These are phyloP conservation scores for Oscheius sp. DNA, from an alignment of 2,888 invertebrate genomes.

Conservation along the genomic window DNA sequence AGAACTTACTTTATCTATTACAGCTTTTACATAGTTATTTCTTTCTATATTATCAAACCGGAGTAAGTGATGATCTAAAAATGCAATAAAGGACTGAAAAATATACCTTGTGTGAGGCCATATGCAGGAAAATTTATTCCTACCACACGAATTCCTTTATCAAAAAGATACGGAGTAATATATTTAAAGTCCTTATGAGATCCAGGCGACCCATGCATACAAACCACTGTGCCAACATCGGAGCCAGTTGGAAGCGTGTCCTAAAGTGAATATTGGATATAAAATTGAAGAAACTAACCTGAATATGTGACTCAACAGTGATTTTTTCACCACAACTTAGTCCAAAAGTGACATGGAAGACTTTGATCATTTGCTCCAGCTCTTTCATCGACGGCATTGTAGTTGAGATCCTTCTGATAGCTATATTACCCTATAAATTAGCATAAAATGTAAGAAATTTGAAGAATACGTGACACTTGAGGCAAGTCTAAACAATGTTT, in stretches of 20 bases:
- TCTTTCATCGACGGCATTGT: slow-evolving; percentile 26
- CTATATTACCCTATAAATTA: neutral
- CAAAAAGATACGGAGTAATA: slow-evolving; percentile 39
- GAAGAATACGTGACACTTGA: neutral
- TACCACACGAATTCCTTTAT: slow-evolving; percentile 44
- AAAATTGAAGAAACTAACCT: slow-evolving; percentile 3
- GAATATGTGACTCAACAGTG: slow-evolving; percentile 23
- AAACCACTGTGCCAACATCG: slow-evolving; percentile 47
- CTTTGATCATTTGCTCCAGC: slow-evolving; percentile 16
- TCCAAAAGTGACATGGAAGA: slow-evolving; percentile 14
- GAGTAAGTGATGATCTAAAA: slow-evolving; percentile 31
- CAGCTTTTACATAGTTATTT: slow-evolving; percentile 43
- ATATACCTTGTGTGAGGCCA: slow-evolving; percentile 33
- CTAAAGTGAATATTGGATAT: slow-evolving; percentile 21
- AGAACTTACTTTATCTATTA: slow-evolving; percentile 24
- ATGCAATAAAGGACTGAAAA: neutral
- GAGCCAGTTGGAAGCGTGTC: slow-evolving; percentile 47
- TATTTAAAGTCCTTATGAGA: slow-evolving; percentile 59
- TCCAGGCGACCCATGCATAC: slow-evolving; percentile 53
- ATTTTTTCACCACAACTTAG: slow-evolving; percentile 10
- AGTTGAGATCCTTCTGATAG: slow-evolving; percentile 2
- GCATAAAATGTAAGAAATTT: neutral
- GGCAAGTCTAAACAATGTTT: neutral
- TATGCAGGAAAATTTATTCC: slow-evolving; percentile 58
- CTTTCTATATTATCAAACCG: slow-evolving; percentile 41